Percentiles rank a stretch among this genome's conserved stretches.
Evolutionary conservation across 2,888 invertebrate genomes (phyloP).

Genomic region (Drosophila leonis): DNA sequence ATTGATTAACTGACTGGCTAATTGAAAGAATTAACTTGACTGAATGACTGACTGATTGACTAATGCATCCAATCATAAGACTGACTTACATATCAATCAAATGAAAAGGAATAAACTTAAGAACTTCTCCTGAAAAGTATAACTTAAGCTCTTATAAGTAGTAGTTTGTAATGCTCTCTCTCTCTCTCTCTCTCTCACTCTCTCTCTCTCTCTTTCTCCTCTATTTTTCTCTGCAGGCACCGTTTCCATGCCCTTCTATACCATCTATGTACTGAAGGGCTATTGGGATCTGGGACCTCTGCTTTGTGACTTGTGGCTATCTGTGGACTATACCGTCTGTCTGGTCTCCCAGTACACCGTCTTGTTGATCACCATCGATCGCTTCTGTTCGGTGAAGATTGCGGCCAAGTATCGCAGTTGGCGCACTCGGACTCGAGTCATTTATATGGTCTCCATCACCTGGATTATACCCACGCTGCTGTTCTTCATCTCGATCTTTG

Average conservation of each 20-base stretch:
- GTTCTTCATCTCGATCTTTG: conserved; percentile 99
- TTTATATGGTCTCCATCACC: conserved; percentile 97
- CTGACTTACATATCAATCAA: too few relatives aligned
- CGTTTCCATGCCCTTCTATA: conserved; percentile 99
- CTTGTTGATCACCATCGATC: conserved; percentile 98
- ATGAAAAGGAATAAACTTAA: too few relatives aligned
- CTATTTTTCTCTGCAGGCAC: conserved; percentile 93
- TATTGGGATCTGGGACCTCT: conserved; percentile 98
- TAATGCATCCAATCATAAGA: background rate
- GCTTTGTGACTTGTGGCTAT: conserved; percentile 98
- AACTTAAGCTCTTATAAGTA: too few relatives aligned
- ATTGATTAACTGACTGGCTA: background rate
- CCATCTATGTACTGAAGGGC: conserved; percentile 97
- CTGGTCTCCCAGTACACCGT: conserved; percentile 99
- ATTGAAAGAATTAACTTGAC: too few relatives aligned
- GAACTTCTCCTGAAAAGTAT: too few relatives aligned
- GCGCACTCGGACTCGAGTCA: conserved; percentile 96
- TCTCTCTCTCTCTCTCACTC: background rate
- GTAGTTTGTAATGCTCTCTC: background rate
- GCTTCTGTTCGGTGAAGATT: conserved; percentile 99
- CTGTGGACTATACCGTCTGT: conserved; percentile 99
- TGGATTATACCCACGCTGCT: conserved; percentile 98
- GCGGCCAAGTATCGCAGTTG: conserved; percentile 98
- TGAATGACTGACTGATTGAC: too few relatives aligned
- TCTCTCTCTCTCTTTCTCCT: background rate